Evolutionary conservation across 2,113 vertebrate genomes (phyloP).

Genomic region (Crypturellus undulatus): DNA sequence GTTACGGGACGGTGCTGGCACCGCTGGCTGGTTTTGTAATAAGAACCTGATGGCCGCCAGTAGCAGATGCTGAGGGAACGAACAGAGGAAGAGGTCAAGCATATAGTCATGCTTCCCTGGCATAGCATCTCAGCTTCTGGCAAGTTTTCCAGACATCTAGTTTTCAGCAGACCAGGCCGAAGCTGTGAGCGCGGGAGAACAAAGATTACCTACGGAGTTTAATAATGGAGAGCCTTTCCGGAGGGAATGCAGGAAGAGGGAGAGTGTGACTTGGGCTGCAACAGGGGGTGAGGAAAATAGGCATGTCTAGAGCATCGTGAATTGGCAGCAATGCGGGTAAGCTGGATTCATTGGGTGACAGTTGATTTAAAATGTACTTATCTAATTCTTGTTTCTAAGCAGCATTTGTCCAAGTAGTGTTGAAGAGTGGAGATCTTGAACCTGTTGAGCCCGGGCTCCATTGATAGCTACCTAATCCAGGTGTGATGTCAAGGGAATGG

Average conservation of each 20-base stretch:
- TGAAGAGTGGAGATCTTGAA: too few relatives aligned
- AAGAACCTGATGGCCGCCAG: slow-evolving; percentile 60
- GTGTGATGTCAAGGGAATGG: background rate
- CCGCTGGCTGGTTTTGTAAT: slow-evolving; percentile 58
- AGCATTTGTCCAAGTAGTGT: background rate
- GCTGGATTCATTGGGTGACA: background rate
- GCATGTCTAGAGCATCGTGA: slow-evolving; percentile 18
- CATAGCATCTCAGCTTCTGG: slow-evolving; percentile 62
- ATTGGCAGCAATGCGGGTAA: slow-evolving; percentile 7
- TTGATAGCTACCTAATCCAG: background rate
- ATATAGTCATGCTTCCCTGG: slow-evolving; percentile 73
- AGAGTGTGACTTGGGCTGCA: slow-evolving; percentile 41
- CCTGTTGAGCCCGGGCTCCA: background rate
- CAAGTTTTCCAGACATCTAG: slow-evolving; percentile 70
- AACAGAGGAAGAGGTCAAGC: slow-evolving; percentile 72
- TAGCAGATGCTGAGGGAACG: slow-evolving; percentile 58
- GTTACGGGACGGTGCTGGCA: slow-evolving; percentile 54
- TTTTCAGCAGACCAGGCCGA: slow-evolving; percentile 55
- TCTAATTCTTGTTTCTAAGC: slow-evolving; percentile 31
- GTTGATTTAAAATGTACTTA: slow-evolving; percentile 23
- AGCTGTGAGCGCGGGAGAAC: slow-evolving; percentile 36
- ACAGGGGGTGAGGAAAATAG: slow-evolving; percentile 29
- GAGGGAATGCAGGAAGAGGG: slow-evolving; percentile 10
- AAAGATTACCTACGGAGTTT: slow-evolving; percentile 63
- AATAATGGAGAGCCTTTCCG: slow-evolving; percentile 50